A percentile compares a stretch with the other conserved stretches of the same genome.
phyloP scores from a whole-genome alignment of 1,140 invertebrate genomes.

The Tetranychus urticae region DNA sequence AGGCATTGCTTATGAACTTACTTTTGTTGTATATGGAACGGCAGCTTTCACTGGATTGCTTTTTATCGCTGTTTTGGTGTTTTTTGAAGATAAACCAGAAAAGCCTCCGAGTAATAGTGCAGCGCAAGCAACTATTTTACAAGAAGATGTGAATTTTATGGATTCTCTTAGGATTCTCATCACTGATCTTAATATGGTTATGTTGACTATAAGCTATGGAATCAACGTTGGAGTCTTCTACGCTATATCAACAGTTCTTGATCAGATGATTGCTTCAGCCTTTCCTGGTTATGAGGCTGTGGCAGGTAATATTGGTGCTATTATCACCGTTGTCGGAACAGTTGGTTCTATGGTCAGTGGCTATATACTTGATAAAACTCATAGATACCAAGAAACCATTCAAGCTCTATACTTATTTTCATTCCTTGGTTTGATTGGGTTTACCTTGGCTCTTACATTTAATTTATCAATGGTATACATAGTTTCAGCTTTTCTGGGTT shows the following conservation, averaged over 20 bases:
- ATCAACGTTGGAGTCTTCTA: constrained; percentile 61
- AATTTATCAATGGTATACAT: constrained; percentile 46
- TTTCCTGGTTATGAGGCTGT: constrained; percentile 48
- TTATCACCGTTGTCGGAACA: constrained; percentile 70
- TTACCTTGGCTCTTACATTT: constrained; percentile 51
- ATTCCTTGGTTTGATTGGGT: constrained; percentile 57
- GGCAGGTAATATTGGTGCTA: constrained; percentile 60
- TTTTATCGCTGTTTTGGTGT: constrained; percentile 30
- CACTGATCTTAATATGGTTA: constrained; percentile 46
- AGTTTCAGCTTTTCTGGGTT: constrained; percentile 48
- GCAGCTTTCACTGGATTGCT: constrained; percentile 24
- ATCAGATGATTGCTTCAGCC: constrained; percentile 50
- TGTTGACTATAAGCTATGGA: constrained; percentile 62
- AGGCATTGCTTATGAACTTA: constrained; percentile 11
- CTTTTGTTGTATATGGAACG: constrained; percentile 22
- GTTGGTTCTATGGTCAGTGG: constrained; percentile 65
- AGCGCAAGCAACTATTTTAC: constrained; percentile 22
- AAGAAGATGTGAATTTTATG: constrained; percentile 33
- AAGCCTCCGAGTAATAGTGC: constrained; percentile 55
- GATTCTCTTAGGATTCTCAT: constrained; percentile 42
- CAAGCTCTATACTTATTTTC: constrained; percentile 59
- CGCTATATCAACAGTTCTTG: constrained; percentile 74
- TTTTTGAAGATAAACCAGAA: constrained; percentile 51
- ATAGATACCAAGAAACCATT: constrained; percentile 62
- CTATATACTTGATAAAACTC: constrained; percentile 56